Percentiles rank a stretch among this genome's conserved stretches.
phyloP scores from a whole-genome alignment of 2,888 invertebrate genomes.

The Drosophila trichaetosa region DNA sequence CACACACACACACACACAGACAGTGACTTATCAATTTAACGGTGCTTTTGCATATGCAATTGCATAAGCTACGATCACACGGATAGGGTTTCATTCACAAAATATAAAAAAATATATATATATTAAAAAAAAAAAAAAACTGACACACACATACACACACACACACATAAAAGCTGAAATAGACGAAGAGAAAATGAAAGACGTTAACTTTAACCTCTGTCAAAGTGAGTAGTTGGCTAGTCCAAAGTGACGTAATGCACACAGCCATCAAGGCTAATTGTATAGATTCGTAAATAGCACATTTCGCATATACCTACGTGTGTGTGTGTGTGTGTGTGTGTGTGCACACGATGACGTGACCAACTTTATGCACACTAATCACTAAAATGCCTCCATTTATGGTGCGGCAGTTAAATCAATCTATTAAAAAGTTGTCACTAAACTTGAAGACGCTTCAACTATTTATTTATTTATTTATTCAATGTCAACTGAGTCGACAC shows the following conservation, averaged over 20 bases:
- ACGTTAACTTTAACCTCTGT: conserved; percentile 1
- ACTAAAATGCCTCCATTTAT: conserved; percentile 49
- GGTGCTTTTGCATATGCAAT: conserved; percentile 49
- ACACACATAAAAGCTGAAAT: not conserved
- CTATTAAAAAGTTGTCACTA: not conserved
- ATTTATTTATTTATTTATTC: not conserved
- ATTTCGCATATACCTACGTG: not conserved
- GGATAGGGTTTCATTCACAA: conserved; percentile 1
- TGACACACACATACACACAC: not conserved
- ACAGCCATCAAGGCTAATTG: not conserved
- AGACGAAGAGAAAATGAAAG: not conserved
- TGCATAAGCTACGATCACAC: conserved; percentile 36
- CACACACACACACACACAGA: not conserved
- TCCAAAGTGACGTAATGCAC: not conserved
- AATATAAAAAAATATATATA: not conserved
- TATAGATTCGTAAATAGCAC: not conserved
- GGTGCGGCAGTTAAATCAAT: conserved; percentile 26
- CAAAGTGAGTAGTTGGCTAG: not conserved
- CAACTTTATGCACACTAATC: conserved; percentile 23
- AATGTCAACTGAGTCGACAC: not conserved
- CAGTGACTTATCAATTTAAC: conserved; percentile 36
- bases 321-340: not conserved
- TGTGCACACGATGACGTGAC: not conserved
- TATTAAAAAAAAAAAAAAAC: not conserved
- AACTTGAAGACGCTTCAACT: not conserved